phyloP scores from a whole-genome alignment of 2,888 invertebrate species.

The Monochamus alternatus region DNA sequence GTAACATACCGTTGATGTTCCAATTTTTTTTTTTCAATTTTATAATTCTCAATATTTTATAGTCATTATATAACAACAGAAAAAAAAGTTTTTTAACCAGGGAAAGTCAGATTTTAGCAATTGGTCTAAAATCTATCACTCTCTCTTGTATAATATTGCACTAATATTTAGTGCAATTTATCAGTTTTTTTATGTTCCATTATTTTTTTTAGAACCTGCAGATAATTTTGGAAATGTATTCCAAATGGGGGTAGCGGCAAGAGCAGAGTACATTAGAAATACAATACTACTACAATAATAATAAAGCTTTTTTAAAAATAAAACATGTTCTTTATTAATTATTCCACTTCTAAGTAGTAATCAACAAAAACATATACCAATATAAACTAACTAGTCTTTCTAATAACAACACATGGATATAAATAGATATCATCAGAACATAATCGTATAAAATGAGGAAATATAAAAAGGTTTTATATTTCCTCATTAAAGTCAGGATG shows the following conservation, averaged over 20 bases:
- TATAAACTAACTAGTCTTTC: neutral
- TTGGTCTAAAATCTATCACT: no score
- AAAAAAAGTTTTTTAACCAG: neutral
- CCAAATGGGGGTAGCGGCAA: conserved; percentile 6
- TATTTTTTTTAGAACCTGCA: neutral
- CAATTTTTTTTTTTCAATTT: no score
- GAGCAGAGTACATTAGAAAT: conserved; percentile 7
- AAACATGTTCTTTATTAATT: no score
- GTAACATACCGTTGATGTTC: no score
- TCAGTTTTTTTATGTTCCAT: no score
- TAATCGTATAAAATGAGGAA: neutral
- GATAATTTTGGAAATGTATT: neutral
- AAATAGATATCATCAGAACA: neutral
- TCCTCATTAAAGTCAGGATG: neutral
- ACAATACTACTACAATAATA: no score
- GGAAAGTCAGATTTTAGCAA: no score
- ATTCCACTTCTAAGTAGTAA: no score
- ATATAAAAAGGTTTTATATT: conserved; percentile 8
- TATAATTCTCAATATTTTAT: neutral
- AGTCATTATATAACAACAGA: neutral
- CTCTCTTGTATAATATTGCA: no score
- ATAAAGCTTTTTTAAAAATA: no score
- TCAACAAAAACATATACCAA: neutral
- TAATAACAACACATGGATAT: neutral
- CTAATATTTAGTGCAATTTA: no score